Evolutionary conservation across 2,888 invertebrate genomes (phyloP).

Genomic region (Lasioglossum lativentre): DNA sequence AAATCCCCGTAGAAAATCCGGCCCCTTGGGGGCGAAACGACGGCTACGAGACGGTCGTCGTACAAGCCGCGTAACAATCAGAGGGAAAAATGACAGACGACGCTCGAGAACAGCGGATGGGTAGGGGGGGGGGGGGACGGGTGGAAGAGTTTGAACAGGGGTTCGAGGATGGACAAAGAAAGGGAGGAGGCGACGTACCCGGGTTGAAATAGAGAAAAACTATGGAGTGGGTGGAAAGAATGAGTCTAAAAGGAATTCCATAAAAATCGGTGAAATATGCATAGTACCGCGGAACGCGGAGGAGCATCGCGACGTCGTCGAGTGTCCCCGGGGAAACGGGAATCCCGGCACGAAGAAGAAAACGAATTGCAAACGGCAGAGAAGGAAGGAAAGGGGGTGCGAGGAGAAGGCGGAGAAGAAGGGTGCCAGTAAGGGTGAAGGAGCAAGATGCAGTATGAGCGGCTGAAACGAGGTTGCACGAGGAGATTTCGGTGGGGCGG

Average conservation of each 20-base stretch:
- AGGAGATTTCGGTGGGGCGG: slow-evolving; percentile 10
- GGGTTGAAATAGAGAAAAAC: slow-evolving; percentile 27
- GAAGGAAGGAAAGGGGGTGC: slow-evolving; percentile 17
- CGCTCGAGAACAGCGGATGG: slow-evolving; percentile 6
- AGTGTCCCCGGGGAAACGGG: slow-evolving; percentile 74
- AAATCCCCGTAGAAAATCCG: slow-evolving; percentile 68
- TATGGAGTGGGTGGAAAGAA: slow-evolving; percentile 40
- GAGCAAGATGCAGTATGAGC: slow-evolving; percentile 34
- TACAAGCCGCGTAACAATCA: slow-evolving; percentile 46
- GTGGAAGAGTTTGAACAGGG: background rate
- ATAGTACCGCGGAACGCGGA: slow-evolving; percentile 74
- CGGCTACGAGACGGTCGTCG: slow-evolving; percentile 46
- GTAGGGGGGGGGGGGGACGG: slow-evolving; percentile 15
- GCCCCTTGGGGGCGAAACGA: slow-evolving; percentile 35
- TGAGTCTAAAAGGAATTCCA: slow-evolving; percentile 77
- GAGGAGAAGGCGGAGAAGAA: slow-evolving; percentile 29
- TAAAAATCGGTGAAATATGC: slow-evolving; percentile 83
- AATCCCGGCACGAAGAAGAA: slow-evolving; percentile 72
- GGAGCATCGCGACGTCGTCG: slow-evolving; percentile 74
- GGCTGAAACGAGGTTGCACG: slow-evolving; percentile 33
- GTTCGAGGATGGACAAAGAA: slow-evolving; percentile 5
- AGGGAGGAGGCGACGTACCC: background rate
- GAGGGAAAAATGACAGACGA: slow-evolving; percentile 40
- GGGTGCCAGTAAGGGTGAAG: slow-evolving; percentile 48
- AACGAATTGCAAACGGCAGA: slow-evolving; percentile 50